These are phyloP conservation scores for Marasmarcha lunaedactyla DNA, from an alignment of 2,888 invertebrate genomes.

Conservation along the genomic window DNA sequence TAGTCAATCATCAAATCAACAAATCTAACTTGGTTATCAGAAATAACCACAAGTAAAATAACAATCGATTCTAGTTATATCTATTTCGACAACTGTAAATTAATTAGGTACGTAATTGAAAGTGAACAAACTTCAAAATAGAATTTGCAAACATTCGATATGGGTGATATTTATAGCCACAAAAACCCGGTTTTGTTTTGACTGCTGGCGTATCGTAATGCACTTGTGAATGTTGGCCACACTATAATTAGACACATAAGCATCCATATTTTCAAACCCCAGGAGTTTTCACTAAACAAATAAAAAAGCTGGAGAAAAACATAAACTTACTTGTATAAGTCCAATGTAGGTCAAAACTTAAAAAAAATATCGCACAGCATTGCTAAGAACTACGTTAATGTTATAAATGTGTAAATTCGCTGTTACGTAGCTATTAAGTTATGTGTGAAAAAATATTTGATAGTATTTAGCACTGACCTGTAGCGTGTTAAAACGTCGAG, in stretches of 20 bases:
- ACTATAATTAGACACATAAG: too few species aligned
- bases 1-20: too few species aligned
- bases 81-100: too few species aligned
- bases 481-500: slow-evolving; percentile 52
- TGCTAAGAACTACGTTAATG: too few species aligned
- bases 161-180: slow-evolving; percentile 62
- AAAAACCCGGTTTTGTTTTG: slow-evolving; percentile 61
- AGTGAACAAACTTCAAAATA: slow-evolving; percentile 56
- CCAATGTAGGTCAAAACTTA: too few species aligned
- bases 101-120: too few species aligned
- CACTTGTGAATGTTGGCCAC: slow-evolving; percentile 42
- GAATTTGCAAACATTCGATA: slow-evolving; percentile 67
- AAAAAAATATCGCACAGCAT: slow-evolving; percentile 35
- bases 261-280: too few species aligned
- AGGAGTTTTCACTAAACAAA: background rate
- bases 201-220: slow-evolving; percentile 52
- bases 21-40: too few species aligned
- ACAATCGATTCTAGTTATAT: too few species aligned
- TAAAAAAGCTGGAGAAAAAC: too few species aligned
- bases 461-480: slow-evolving; percentile 39
- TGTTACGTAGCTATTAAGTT: background rate
- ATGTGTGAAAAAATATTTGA: background rate
- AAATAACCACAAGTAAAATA: too few species aligned
- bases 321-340: too few species aligned
- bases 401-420: slow-evolving; percentile 8